phyloP scores from a whole-genome alignment of 2,113 vertebrate genomes.

The Arizona elegans region DNA sequence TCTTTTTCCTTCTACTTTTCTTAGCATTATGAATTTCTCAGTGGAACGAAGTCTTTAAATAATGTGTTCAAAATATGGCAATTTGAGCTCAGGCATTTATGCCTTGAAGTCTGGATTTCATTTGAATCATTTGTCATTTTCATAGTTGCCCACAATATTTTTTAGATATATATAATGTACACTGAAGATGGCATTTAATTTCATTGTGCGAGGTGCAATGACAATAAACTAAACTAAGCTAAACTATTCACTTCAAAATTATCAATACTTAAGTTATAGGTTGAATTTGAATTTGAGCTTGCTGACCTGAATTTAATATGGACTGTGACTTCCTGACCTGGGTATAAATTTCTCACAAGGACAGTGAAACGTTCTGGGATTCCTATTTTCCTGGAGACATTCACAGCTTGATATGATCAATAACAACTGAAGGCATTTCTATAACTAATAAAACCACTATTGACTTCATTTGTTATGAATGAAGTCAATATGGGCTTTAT shows the following conservation, averaged over 20 bases:
- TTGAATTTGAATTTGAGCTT: not conserved
- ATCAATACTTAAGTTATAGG: not conserved
- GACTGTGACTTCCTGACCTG: not conserved
- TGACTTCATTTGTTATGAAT: not conserved
- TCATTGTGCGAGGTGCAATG: too few species aligned
- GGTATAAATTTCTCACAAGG: not conserved
- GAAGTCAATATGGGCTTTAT: too few species aligned
- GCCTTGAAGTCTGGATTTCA: not conserved
- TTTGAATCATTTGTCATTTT: not conserved
- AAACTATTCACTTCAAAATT: not conserved
- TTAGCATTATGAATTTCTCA: not conserved
- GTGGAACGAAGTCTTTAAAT: not conserved
- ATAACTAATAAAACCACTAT: not conserved
- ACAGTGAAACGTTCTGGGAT: not conserved
- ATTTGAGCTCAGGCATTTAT: not conserved
- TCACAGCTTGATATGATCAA: not conserved
- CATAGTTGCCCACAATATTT: not conserved
- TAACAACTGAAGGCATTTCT: not conserved
- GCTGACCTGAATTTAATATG: not conserved
- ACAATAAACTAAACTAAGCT: too few species aligned
- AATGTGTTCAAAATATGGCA: not conserved
- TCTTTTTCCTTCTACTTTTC: not conserved
- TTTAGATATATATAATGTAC: too few species aligned
- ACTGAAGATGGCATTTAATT: too few species aligned
- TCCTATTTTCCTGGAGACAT: not conserved